phyloP scores from a whole-genome alignment of 2,888 invertebrate genomes.

The Diaperis boleti region DNA sequence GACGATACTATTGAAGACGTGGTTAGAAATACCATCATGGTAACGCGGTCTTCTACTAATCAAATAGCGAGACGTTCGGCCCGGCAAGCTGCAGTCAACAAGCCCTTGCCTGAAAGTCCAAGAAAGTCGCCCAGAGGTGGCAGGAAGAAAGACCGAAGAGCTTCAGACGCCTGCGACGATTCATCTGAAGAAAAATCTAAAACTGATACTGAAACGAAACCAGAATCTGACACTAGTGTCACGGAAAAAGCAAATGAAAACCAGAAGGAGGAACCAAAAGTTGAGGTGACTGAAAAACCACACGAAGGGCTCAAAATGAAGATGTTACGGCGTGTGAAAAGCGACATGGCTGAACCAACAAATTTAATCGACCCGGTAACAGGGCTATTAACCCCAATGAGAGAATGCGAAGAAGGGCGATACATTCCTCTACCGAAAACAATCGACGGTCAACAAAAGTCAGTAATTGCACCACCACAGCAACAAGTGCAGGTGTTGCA shows the following conservation, averaged over 20 bases:
- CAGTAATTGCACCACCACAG: slow-evolving; percentile 44
- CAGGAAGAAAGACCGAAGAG: slow-evolving; percentile 71
- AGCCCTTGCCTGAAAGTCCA: slow-evolving; percentile 52
- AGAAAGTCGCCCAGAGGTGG: slow-evolving; percentile 76
- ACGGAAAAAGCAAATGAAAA: slow-evolving; percentile 37
- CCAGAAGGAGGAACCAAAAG: slow-evolving; percentile 42
- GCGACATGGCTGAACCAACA: slow-evolving; percentile 69
- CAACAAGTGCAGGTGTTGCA: slow-evolving; percentile 43
- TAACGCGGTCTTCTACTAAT: slow-evolving; percentile 64
- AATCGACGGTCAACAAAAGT: slow-evolving; percentile 49
- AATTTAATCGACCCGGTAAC: slow-evolving; percentile 82
- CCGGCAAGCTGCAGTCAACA: slow-evolving; percentile 66
- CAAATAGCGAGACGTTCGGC: slow-evolving; percentile 67
- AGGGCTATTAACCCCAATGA: slow-evolving; percentile 77
- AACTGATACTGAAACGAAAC: slow-evolving; percentile 54
- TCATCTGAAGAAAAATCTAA: slow-evolving; percentile 71
- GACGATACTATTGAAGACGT: slow-evolving; percentile 94
- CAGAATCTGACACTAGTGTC: slow-evolving; percentile 39
- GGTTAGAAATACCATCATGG: slow-evolving; percentile 73
- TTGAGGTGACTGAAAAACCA: slow-evolving; percentile 56
- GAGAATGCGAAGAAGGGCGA: slow-evolving; percentile 78
- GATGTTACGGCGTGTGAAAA: slow-evolving; percentile 63
- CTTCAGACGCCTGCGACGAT: slow-evolving; percentile 76
- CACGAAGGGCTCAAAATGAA: slow-evolving; percentile 63
- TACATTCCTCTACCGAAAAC: slow-evolving; percentile 71